Conservation (phyloP, 1,140 invertebrate species). For the Schlechtendalia chinensis region DNA sequence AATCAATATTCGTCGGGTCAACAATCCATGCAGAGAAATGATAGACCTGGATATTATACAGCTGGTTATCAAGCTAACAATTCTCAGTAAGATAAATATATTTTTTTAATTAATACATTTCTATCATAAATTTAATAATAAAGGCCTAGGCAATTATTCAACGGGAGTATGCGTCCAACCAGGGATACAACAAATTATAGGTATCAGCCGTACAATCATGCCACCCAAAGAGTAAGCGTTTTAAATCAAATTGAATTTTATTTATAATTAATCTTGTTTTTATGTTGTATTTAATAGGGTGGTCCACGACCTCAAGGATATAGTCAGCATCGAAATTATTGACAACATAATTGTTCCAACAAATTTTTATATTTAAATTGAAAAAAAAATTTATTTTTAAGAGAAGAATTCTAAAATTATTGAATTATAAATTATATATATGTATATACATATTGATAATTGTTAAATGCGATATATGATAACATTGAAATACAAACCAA, state of each 20-base stretch:
- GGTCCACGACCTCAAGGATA: constrained; percentile 49
- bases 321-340: constrained; percentile 18
- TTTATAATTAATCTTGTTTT: not conserved
- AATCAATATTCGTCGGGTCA: constrained; percentile 7
- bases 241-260: not conserved
- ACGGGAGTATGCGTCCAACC: not conserved
- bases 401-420: no score
- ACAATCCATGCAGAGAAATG: not conserved
- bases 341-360: not conserved
- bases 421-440: no score
- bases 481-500: no score
- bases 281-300: constrained; percentile 26
- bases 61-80: constrained; percentile 19
- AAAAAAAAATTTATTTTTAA: no score
- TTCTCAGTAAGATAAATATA: not conserved
- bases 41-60: constrained; percentile 37
- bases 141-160: not conserved
- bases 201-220: constrained; percentile 46
- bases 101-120: not conserved
- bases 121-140: not conserved
- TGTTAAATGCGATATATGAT: no score
- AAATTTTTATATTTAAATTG: not conserved
- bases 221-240: constrained; percentile 36
- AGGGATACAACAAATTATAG: not conserved
- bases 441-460: no score